Evolutionary conservation across 2,888 invertebrate genomes (phyloP), one percentile per base, ranked within the genome.

Genomic region (Horisme vitalbata): DNA sequence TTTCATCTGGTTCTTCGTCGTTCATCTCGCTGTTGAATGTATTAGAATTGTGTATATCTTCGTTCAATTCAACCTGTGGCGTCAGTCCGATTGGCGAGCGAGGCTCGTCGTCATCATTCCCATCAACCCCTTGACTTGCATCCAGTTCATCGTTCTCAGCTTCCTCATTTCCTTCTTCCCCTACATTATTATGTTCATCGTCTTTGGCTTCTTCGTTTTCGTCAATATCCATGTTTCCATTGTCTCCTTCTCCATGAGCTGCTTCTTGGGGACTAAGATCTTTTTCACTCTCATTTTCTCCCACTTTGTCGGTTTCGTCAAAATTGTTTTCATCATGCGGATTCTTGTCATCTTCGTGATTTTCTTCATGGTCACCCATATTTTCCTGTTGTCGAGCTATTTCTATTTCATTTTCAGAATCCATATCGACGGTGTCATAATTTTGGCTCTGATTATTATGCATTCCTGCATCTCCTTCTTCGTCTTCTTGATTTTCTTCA

Each of bases 351-450:
- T 69, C 67, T 6, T 71, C 72, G 31, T 69, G 62, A 32, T 65
- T 69, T 12, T 71, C 66, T 2, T 70, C 66, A 36, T 58, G 58
- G 7, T 68, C 61, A 13, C 65, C 63, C 3, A 56, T 41, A 28
- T 70, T 66, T 37, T 75, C 76, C 56, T 76, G 77, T 45, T 86
- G 79, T 2, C 83, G 74, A 15, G 87, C 86, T 4, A 90, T 88
- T 65, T 90, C 90, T 26, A 89, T 86, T 69, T 90, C 90, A 62
- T 87, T 85, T 23, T 90, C 90, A 7, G 90, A 87, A 36, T 88
- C 88, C 81, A 88, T 87, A 36, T 89, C 86, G 0, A 88, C 81
- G n/a, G 85, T 89, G 45, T 88, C 88, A 57, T 88, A 89, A 43
- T 79, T 71, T 45, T 82, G 83, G 53, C 63, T 72, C 52, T 82